Evolutionary conservation across 35 echinoderm and acorn worm genomes (phyloP).

Genomic region (Lytechinus variegatus): DNA sequence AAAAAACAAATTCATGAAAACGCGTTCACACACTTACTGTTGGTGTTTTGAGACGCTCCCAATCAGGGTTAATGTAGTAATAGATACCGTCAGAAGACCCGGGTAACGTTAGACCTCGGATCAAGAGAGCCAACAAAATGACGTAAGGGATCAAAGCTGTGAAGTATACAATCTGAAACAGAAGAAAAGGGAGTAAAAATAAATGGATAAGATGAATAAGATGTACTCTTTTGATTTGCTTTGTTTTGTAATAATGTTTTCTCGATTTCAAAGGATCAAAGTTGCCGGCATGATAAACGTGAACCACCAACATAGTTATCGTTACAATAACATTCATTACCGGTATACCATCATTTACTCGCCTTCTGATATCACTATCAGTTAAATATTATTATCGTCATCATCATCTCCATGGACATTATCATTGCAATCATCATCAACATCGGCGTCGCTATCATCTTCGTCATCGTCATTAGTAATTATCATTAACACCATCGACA

Average conservation of each 20-base stretch:
- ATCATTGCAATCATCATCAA: neutral
- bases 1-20: neutral
- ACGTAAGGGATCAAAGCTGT: constrained; percentile 82
- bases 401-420: too few relatives aligned
- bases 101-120: constrained; percentile 72
- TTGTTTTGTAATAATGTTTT: too few relatives aligned
- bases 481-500: neutral
- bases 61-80: constrained; percentile 78
- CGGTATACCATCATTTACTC: too few relatives aligned
- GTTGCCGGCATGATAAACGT: too few relatives aligned
- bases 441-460: too few relatives aligned
- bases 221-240: too few relatives aligned
- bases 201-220: neutral
- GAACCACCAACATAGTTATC: too few relatives aligned
- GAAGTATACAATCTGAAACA: constrained; percentile 79
- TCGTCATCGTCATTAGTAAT: neutral
- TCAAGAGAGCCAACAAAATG: constrained; percentile 69
- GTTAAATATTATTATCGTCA: too few relatives aligned
- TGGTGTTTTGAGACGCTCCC: constrained; percentile 69
- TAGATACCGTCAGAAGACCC: constrained; percentile 70
- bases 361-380: too few relatives aligned
- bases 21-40: constrained; percentile 55
- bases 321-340: too few relatives aligned
- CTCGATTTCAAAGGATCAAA: too few relatives aligned
- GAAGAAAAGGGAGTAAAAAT: neutral